Conservation (phyloP, 2,797 vertebrate species). For the Epinephelus awoara region DNA sequence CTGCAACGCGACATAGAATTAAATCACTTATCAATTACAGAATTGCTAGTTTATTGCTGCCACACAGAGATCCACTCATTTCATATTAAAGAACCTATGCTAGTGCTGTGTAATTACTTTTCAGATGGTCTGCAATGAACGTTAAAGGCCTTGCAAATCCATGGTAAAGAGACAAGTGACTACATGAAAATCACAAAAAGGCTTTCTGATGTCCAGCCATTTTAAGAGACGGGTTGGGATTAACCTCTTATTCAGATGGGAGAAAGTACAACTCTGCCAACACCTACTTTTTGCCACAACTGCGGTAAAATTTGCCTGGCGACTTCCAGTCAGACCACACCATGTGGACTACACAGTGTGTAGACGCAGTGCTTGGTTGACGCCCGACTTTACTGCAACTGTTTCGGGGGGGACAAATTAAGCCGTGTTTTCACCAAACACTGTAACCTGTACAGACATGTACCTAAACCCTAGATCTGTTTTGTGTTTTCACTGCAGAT, state of each 20-base stretch:
- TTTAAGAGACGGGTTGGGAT: not conserved
- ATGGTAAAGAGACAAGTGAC: not conserved
- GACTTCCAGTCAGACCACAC: not conserved
- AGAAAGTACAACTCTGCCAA: too few species aligned
- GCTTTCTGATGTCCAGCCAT: not conserved
- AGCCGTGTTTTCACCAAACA: too few species aligned
- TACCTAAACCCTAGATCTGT: too few species aligned
- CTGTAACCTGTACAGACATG: too few species aligned
- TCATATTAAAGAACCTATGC: not conserved
- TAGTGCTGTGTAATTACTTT: not conserved
- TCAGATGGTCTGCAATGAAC: not conserved
- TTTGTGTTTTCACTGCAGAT: too few species aligned
- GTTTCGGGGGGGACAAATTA: not conserved
- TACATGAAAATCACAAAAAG: not conserved
- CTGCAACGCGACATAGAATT: not conserved
- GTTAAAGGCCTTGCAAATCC: not conserved
- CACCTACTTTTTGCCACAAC: not conserved
- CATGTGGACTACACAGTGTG: not conserved
- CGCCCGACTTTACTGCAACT: not conserved
- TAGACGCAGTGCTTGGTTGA: not conserved
- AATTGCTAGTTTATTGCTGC: not conserved
- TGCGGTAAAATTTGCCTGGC: accelerated
- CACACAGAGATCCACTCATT: not conserved
- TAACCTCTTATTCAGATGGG: too few species aligned
- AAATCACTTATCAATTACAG: not conserved